Conservation (phyloP, 2,888 invertebrate species). For the Eilema depressum region DNA sequence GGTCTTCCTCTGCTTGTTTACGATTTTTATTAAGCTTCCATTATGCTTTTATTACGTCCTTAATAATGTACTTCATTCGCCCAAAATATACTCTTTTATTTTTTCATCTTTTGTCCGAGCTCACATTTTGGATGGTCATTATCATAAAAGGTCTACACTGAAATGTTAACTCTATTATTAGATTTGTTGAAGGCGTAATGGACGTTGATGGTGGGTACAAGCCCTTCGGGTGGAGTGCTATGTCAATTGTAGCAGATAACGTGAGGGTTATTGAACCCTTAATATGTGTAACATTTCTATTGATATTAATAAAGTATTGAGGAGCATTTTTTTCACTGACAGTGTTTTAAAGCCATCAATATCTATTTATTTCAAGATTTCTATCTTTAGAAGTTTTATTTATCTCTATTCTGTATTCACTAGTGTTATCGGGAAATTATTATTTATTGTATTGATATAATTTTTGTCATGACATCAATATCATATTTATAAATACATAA, state of each 20-base stretch:
- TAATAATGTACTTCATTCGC: slow-evolving; percentile 2
- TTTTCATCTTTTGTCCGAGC: slow-evolving; percentile 27
- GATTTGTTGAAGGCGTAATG: slow-evolving; percentile 23
- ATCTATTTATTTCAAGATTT: too few species aligned
- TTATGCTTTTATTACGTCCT: slow-evolving; percentile 15
- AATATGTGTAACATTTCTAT: slow-evolving; percentile 13
- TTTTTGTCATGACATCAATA: too few species aligned
- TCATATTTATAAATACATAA: too few species aligned
- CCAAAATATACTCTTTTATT: slow-evolving; percentile 19
- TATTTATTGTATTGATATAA: too few species aligned
- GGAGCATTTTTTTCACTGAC: neutral
- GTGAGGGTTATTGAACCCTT: slow-evolving; percentile 4
- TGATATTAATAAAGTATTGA: slow-evolving; percentile 7
- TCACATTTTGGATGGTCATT: slow-evolving; percentile 34
- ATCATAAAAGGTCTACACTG: slow-evolving; percentile 25
- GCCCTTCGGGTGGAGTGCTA: slow-evolving; percentile 1
- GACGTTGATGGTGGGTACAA: slow-evolving; percentile 13
- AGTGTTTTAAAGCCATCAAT: too few species aligned
- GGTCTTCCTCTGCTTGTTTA: slow-evolving; percentile 1
- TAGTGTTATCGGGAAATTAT: too few species aligned
- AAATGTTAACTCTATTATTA: slow-evolving; percentile 44
- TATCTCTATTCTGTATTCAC: too few species aligned
- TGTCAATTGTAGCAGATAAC: slow-evolving; percentile 25
- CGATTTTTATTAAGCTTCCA: slow-evolving; percentile 13
- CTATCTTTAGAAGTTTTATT: too few species aligned